Percentiles rank a stretch among this genome's conserved stretches.
phyloP scores from a whole-genome alignment of 2,888 invertebrate species.

The Aricia artaxerxes region DNA sequence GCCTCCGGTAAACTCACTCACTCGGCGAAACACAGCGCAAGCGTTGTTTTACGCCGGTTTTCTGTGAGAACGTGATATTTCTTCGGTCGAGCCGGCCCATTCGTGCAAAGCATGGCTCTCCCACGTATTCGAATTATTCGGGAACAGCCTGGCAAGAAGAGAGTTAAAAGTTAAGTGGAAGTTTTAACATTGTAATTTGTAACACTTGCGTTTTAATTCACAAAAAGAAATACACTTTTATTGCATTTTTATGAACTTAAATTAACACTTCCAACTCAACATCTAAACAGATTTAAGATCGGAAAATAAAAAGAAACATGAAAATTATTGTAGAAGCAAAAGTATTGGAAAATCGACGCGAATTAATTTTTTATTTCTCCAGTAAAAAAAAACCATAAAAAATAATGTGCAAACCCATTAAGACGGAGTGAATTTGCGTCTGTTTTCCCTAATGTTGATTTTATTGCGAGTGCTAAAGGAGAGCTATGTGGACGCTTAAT shows the following conservation, averaged over 20 bases:
- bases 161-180: too few relatives aligned
- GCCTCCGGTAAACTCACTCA: too few relatives aligned
- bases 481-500: neutral
- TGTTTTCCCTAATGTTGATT: constrained; percentile 40
- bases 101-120: too few relatives aligned
- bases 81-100: too few relatives aligned
- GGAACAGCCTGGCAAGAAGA: too few relatives aligned
- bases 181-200: too few relatives aligned
- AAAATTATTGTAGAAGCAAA: constrained; percentile 5
- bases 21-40: too few relatives aligned
- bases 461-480: constrained; percentile 36
- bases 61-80: too few relatives aligned
- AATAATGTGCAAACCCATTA: constrained; percentile 24
- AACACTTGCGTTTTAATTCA: too few relatives aligned
- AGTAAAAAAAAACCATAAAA: constrained; percentile 28
- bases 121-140: too few relatives aligned
- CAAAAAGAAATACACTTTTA: too few relatives aligned
- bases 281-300: neutral
- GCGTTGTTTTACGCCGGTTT: too few relatives aligned
- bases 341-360: constrained; percentile 7
- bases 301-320: neutral
- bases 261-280: neutral
- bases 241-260: neutral
- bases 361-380: constrained; percentile 15
- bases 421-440: constrained; percentile 30